Percentiles rank a stretch among this genome's conserved stretches.
Conservation (phyloP, 2,797 vertebrate species). For the Australoheros facetus region DNA sequence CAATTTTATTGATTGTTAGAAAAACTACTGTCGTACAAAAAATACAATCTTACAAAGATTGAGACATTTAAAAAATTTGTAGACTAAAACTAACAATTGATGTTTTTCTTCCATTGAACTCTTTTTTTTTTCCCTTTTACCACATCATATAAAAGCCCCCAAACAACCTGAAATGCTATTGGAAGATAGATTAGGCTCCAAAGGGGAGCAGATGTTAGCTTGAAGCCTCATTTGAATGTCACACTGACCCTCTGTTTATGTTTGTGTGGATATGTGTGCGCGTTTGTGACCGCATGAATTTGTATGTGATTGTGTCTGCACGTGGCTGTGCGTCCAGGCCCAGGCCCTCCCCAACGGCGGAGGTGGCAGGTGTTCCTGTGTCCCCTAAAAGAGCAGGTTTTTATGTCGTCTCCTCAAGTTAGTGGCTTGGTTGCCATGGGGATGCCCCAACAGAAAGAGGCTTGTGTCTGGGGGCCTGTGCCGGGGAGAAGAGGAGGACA, state of each 20-base stretch:
- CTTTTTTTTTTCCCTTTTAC: background rate
- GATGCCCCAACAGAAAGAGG: constrained; percentile 86
- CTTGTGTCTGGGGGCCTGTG: constrained; percentile 85
- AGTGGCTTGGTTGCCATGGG: constrained; percentile 84
- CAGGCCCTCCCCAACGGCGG: constrained; percentile 71
- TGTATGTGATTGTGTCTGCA: constrained; percentile 66
- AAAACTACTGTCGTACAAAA: background rate
- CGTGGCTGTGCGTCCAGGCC: constrained; percentile 63
- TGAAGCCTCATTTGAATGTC: constrained; percentile 67
- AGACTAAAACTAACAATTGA: background rate
- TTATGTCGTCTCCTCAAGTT: constrained; percentile 85
- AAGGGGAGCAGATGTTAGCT: constrained; percentile 71
- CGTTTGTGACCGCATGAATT: constrained; percentile 50
- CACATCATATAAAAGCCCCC: constrained; percentile 18
- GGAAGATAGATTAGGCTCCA: constrained; percentile 55
- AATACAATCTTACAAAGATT: background rate
- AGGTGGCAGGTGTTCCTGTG: constrained; percentile 85
- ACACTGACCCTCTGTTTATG: constrained; percentile 62
- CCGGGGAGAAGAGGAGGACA: constrained; percentile 72
- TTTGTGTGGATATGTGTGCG: constrained; percentile 22
- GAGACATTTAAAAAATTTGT: constrained; percentile 7
- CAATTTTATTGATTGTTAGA: background rate
- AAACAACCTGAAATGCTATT: constrained; percentile 40
- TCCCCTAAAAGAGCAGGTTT: constrained; percentile 84
- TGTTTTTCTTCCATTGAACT: background rate